Evolutionary conservation across 2,113 vertebrate species (phyloP).

Genomic region (Scalopus aquaticus): DNA sequence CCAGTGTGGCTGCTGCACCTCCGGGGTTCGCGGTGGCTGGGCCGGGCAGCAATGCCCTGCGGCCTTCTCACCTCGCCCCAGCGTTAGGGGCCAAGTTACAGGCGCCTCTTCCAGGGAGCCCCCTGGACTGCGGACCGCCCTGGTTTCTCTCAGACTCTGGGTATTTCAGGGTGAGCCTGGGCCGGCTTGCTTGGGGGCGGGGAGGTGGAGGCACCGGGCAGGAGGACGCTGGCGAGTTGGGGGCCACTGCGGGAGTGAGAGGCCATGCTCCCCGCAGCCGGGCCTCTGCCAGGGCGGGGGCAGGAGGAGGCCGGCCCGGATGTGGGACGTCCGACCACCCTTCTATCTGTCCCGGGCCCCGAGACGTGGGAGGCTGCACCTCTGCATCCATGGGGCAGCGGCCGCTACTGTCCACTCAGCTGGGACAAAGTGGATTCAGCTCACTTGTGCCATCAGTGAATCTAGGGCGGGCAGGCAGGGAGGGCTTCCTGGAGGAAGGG

Average conservation of each 20-base stretch:
- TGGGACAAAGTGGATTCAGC: too few species aligned
- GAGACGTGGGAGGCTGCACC: fast-evolving
- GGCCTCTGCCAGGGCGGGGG: background rate
- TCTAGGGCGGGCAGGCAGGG: background rate
- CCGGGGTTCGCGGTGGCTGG: too few species aligned
- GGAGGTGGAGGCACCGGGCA: background rate
- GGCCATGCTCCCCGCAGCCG: background rate
- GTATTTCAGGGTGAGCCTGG: background rate
- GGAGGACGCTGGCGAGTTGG: background rate
- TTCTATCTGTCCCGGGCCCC: background rate
- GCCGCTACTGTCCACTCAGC: background rate
- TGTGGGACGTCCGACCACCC: too few species aligned
- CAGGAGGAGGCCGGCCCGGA: too few species aligned
- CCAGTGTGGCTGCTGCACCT: too few species aligned
- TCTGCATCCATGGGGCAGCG: background rate
- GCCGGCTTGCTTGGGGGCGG: background rate
- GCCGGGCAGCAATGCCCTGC: too few species aligned
- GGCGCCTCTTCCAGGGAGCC: too few species aligned
- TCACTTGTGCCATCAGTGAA: background rate
- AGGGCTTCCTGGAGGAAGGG: background rate
- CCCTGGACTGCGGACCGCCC: too few species aligned
- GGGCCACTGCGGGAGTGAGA: background rate
- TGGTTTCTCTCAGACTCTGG: too few species aligned
- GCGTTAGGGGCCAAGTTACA: too few species aligned
- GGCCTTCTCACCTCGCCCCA: too few species aligned